phyloP scores from a whole-genome alignment of 2,888 invertebrate genomes.

The Dermolepida albohirtum region DNA sequence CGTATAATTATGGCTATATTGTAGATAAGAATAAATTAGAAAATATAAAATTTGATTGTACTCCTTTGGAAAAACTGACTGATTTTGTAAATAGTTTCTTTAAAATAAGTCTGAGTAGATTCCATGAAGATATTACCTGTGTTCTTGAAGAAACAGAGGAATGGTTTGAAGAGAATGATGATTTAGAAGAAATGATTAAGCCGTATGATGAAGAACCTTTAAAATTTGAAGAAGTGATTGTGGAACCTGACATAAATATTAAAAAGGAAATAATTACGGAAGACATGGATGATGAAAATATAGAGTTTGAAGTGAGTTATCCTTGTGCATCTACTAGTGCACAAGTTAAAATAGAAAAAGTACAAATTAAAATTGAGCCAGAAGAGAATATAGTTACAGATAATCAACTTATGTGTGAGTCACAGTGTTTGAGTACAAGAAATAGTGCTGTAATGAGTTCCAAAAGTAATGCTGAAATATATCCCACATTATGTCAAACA shows the following conservation, averaged over 20 bases:
- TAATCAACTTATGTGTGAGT: conserved; percentile 5
- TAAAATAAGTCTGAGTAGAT: conserved; percentile 60
- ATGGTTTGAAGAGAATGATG: conserved; percentile 52
- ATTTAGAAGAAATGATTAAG: conserved; percentile 50
- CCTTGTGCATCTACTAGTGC: conserved; percentile 38
- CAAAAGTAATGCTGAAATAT: conserved; percentile 37
- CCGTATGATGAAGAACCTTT: conserved; percentile 13
- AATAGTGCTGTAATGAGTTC: conserved; percentile 12
- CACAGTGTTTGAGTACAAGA: conserved; percentile 25
- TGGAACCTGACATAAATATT: conserved; percentile 59
- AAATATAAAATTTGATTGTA: conserved; percentile 56
- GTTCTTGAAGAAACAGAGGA: conserved; percentile 58
- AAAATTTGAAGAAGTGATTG: conserved; percentile 57
- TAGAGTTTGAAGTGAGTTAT: conserved; percentile 50
- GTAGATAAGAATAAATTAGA: conserved; percentile 54
- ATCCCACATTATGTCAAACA: conserved; percentile 39
- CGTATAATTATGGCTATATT: conserved; percentile 60
- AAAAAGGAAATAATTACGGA: conserved; percentile 52
- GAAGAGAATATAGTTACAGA: conserved; percentile 21
- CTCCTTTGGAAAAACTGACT: conserved; percentile 59
- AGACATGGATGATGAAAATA: conserved; percentile 44
- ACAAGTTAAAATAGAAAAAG: conserved; percentile 36
- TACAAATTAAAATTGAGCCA: conserved; percentile 37
- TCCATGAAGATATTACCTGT: conserved; percentile 59
- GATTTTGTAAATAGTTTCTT: conserved; percentile 62